phyloP scores from a whole-genome alignment of 2,888 invertebrate species.

The Aspidapion aeneum region DNA sequence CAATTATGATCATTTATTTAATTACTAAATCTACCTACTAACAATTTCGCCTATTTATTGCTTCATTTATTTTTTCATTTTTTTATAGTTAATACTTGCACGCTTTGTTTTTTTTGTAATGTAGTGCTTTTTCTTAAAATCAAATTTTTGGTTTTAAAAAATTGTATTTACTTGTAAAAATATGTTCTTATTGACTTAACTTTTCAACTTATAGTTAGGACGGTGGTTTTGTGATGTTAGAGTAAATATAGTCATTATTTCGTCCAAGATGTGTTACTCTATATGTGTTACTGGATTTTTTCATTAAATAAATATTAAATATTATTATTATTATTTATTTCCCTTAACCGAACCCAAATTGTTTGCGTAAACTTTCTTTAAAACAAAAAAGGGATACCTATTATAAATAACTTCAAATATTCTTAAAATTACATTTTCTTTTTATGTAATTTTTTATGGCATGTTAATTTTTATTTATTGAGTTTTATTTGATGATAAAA shows the following conservation, averaged over 20 bases:
- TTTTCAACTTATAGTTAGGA: background rate
- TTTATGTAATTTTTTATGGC: too few relatives aligned
- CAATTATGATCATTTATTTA: constrained; percentile 2
- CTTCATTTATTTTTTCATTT: constrained; percentile 7
- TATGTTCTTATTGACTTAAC: background rate
- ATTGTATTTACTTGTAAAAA: too few relatives aligned
- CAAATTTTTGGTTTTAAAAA: too few relatives aligned
- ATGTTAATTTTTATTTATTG: too few relatives aligned
- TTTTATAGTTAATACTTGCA: constrained; percentile 4
- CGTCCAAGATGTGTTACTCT: background rate
- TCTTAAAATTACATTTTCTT: too few relatives aligned
- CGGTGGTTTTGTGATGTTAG: background rate
- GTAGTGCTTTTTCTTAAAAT: too few relatives aligned
- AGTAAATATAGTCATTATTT: background rate
- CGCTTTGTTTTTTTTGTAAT: constrained; percentile 15
- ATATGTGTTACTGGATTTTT: background rate
- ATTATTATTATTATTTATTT: background rate
- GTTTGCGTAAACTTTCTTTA: too few relatives aligned
- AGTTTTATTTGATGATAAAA: too few relatives aligned
- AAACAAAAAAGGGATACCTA: too few relatives aligned
- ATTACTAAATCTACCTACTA: background rate
- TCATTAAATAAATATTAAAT: background rate
- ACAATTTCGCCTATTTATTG: constrained; percentile 1
- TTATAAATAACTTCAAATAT: too few relatives aligned
- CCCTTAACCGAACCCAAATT: too few relatives aligned